Base-by-base conservation (phyloP, 2,113 vertebrate genomes). In the Charina bottae region DNA sequence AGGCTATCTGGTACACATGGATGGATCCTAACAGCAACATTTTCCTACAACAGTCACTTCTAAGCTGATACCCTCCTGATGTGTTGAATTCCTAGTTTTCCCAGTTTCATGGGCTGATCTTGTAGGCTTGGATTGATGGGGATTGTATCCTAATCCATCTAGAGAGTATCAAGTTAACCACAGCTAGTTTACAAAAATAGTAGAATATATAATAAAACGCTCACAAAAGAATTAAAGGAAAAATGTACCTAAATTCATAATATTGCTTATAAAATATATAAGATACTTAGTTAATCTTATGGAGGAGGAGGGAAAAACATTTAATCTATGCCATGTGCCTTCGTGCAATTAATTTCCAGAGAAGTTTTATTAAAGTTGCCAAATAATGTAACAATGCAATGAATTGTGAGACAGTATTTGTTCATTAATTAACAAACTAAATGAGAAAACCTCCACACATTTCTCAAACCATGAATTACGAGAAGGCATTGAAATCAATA, bases 401-500 rank as follows among this genome's bases (percentile, higher is more conserved):
- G 9, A 85, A 93, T 90, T 1, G 89, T 55, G 26, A 87, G 15
- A 93, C 85, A 60, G 42, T 89, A 56, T 54, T 86, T 68, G 4
- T 86, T 95, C 90, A 89, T 90, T 95, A 96, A 94, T 93, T 93
- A 89, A 64, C 83, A 90, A 94, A 59, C 42, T 64, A 90, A 46
- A 91, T 89, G 4, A 90, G 78, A 58, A 91, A 96, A 37, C 93
- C 92, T 87, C 92, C 72, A 49, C n/a, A 7, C 62, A 2, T 60
- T 86, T 84, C 88, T 95, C 85, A 89, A 83, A 78, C 85, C 17
- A 2, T 90, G 53, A 93, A 19, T 53, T 83, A 13, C 83, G 87
- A 92, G 4, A 6, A 58, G 2, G 0, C 28, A 26, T 1, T 90
- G 86, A 94, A 93, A 83, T 42, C 1, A 0, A 12, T 56, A 68